A percentile compares a stretch with the other conserved stretches of the same genome.
Evolutionary conservation across 2,888 invertebrate species (phyloP).

Genomic region (Diloba caeruleocephala): DNA sequence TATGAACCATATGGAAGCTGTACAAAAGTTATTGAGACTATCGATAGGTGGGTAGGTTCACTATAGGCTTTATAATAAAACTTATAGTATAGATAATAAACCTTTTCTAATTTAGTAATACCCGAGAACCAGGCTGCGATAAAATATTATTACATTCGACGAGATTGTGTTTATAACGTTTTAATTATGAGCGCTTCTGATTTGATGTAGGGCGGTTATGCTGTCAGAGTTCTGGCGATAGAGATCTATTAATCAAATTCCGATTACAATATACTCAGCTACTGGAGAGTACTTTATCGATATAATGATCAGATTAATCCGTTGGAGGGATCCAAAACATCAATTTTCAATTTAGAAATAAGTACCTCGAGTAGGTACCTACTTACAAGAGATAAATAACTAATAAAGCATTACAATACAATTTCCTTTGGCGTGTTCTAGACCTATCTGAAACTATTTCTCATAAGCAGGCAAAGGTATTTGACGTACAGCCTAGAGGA

Average conservation of each 20-base stretch:
- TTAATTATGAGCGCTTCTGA: not conserved
- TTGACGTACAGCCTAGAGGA: conserved; percentile 3
- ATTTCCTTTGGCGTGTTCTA: not conserved
- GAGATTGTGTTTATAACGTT: conserved; percentile 18
- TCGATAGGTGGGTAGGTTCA: conserved; percentile 11
- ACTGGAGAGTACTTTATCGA: too few relatives aligned
- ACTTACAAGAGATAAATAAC: too few relatives aligned
- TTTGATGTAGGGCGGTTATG: conserved; percentile 1
- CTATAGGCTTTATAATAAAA: conserved; percentile 16
- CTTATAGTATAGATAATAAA: conserved; percentile 31
- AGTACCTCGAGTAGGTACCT: too few relatives aligned
- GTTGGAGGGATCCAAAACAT: too few relatives aligned
- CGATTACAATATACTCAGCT: not conserved
- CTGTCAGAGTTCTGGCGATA: not conserved
- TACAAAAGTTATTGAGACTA: conserved; percentile 4
- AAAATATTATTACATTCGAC: conserved; percentile 32
- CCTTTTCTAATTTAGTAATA: conserved; percentile 47
- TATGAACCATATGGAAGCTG: too few relatives aligned
- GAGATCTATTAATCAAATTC: conserved; percentile 5
- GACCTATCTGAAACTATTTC: not conserved
- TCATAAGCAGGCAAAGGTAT: conserved; percentile 1
- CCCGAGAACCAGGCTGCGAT: conserved; percentile 10
- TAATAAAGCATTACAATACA: too few relatives aligned
- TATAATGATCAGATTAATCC: too few relatives aligned
- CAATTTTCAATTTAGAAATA: too few relatives aligned